These are phyloP conservation scores for Pseudorasbora parva DNA, from an alignment of 2,113 vertebrate species.

Conservation along the genomic window DNA sequence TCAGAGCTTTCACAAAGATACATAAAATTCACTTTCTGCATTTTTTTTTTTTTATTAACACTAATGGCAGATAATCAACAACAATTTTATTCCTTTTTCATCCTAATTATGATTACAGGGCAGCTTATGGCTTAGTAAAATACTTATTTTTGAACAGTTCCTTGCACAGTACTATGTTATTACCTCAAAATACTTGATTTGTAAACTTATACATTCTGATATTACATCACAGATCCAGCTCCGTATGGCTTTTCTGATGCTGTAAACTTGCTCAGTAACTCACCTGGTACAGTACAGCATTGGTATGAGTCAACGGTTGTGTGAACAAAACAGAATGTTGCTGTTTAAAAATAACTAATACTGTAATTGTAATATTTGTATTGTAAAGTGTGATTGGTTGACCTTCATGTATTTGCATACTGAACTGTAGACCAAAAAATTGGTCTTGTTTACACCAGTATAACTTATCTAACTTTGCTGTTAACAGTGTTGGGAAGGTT, in stretches of 20 bases:
- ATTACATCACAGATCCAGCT: background rate
- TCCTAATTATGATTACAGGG: no score
- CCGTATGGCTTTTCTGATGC: background rate
- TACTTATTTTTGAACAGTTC: no score
- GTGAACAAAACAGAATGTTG: background rate
- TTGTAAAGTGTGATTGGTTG: background rate
- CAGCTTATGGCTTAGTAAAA: no score
- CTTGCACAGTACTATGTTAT: background rate
- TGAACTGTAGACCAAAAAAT: background rate
- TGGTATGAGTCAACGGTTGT: background rate
- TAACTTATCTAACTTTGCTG: background rate
- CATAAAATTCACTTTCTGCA: background rate
- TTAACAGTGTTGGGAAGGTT: background rate
- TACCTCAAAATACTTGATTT: background rate
- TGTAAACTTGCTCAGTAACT: background rate
- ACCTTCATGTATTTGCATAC: background rate
- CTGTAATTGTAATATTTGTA: background rate
- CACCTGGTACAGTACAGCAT: background rate
- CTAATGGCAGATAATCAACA: no score
- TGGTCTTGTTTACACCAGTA: background rate
- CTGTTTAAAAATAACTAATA: background rate
- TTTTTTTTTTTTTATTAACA: no score
- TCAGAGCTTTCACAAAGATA: background rate
- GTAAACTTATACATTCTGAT: background rate
- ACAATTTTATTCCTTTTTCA: no score